These are phyloP conservation scores for Grus americana DNA, from an alignment of 2,113 vertebrate species.

Conservation along the genomic window DNA sequence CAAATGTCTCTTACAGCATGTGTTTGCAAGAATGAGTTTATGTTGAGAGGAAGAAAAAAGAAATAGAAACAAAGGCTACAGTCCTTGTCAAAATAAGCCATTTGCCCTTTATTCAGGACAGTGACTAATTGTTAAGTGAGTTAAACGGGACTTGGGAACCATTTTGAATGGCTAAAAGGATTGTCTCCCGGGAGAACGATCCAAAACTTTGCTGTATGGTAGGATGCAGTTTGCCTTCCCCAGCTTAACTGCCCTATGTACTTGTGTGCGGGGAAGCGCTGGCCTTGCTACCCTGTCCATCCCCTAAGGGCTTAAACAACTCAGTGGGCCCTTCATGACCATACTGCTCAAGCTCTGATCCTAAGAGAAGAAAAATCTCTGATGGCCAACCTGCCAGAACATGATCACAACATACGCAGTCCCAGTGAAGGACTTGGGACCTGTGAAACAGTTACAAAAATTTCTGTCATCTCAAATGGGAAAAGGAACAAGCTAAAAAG, in stretches of 20 bases:
- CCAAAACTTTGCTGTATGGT: not conserved
- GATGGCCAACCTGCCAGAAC: not conserved
- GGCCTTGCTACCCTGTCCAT: not conserved
- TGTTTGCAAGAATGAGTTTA: not conserved
- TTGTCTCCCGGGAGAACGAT: not conserved
- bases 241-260: not conserved
- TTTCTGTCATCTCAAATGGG: not conserved
- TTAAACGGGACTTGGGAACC: not conserved
- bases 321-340: not conserved
- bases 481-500: not conserved
- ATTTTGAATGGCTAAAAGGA: not conserved
- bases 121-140: not conserved
- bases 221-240: not conserved
- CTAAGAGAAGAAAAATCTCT: not conserved
- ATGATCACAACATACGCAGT: not conserved
- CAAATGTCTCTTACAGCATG: not conserved
- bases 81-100: not conserved
- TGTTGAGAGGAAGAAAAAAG: not conserved
- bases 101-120: not conserved
- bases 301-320: not conserved
- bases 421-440: not conserved
- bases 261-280: not conserved
- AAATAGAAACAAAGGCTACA: not conserved
- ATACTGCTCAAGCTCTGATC: not conserved
- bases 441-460: not conserved